Percentiles rank a stretch among this genome's conserved stretches.
Conservation (phyloP, 2,113 vertebrate species). For the Chloebia gouldiae region DNA sequence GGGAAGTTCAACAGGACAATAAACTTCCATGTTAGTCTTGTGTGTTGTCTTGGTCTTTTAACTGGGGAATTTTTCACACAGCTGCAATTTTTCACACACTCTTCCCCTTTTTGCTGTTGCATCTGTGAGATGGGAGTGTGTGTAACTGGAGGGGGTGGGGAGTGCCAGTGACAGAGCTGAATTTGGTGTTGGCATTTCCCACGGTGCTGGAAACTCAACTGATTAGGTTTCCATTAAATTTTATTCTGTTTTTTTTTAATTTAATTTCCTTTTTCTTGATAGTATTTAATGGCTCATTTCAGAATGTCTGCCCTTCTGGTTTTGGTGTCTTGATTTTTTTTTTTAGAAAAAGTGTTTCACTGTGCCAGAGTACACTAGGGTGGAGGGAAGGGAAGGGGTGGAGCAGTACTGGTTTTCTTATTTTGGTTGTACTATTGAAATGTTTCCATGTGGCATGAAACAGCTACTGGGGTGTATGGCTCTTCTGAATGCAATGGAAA, state of each 20-base stretch:
- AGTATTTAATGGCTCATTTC: not conserved
- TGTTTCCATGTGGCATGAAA: not conserved
- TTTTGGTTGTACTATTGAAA: not conserved
- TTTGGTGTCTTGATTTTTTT: not conserved
- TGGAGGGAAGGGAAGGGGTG: not conserved
- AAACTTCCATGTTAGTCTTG: not conserved
- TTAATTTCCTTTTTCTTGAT: not conserved
- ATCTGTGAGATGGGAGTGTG: not conserved
- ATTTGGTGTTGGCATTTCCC: not conserved
- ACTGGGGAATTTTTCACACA: not conserved
- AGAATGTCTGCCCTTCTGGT: not conserved
- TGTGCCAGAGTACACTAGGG: not conserved
- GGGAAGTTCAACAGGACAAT: not conserved
- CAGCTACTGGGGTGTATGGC: not conserved
- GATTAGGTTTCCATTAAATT: not conserved
- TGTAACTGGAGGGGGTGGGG: not conserved
- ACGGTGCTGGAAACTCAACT: not conserved
- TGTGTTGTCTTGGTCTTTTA: not conserved
- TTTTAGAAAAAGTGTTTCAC: not conserved
- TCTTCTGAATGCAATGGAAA: not conserved
- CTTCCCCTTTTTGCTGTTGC: not conserved
- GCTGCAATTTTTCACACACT: not conserved
- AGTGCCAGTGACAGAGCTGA: not conserved
- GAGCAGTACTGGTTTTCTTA: not conserved
- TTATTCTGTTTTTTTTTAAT: not conserved